Conservation (phyloP, 1,140 invertebrate genomes). For the Drosophila watanabei region DNA sequence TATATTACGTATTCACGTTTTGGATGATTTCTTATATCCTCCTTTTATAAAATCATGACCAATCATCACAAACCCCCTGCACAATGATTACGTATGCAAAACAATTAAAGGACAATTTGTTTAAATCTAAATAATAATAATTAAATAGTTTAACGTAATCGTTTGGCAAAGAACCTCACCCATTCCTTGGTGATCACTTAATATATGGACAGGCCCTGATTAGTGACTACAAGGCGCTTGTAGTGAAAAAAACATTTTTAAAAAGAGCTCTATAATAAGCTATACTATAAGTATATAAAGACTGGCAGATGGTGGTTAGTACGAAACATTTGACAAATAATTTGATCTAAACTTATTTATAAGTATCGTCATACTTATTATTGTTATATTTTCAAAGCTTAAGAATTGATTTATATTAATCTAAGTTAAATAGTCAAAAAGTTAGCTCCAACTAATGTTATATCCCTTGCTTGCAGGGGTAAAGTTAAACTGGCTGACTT, state of each 20-base stretch:
- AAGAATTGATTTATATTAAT: neutral
- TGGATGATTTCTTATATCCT: neutral
- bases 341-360: neutral
- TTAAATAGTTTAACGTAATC: neutral
- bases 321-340: neutral
- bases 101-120: neutral
- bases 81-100: neutral
- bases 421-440: neutral
- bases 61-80: neutral
- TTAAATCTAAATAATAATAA: neutral
- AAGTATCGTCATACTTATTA: neutral
- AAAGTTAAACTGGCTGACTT: conserved; percentile 99
- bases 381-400: neutral
- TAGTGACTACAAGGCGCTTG: neutral
- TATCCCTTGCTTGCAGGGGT: conserved; percentile 89
- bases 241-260: neutral
- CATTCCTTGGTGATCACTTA: neutral
- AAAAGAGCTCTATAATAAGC: neutral
- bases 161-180: neutral
- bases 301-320: neutral
- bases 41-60: neutral
- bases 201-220: neutral
- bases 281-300: too few species aligned
- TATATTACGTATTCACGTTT: neutral
- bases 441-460: neutral